Evolutionary conservation across 2,888 invertebrate genomes (phyloP).

Genomic region (Drosophila meridiana): DNA sequence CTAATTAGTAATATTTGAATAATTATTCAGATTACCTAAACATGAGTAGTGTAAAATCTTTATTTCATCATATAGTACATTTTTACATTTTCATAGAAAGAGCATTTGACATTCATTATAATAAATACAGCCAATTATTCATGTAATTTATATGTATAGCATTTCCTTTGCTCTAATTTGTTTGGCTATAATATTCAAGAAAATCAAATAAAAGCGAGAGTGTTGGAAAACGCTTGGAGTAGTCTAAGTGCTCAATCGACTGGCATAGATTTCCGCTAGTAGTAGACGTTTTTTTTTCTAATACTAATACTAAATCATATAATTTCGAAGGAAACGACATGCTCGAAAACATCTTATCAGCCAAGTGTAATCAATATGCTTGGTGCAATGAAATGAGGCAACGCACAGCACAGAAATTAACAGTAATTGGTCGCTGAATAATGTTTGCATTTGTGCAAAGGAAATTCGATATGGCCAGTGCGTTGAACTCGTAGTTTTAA

Average conservation of each 20-base stretch:
- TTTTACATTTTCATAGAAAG: not conserved
- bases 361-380: conserved; percentile 36
- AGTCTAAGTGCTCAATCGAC: conserved; percentile 33
- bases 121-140: not conserved
- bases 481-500: conserved; percentile 1
- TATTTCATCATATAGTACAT: not conserved
- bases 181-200: conserved; percentile 12
- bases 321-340: conserved; percentile 32
- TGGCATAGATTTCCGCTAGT: conserved; percentile 32
- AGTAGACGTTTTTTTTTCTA: not conserved
- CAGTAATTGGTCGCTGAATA: conserved; percentile 15
- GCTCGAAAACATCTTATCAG: conserved; percentile 26
- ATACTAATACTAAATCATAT: conserved; percentile 10
- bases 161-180: conserved; percentile 6
- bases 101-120: not conserved
- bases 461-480: not conserved
- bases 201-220: conserved; percentile 29
- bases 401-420: conserved; percentile 17
- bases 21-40: too few relatives aligned
- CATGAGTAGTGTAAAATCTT: not conserved
- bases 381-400: not conserved
- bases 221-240: conserved; percentile 9
- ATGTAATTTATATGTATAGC: conserved; percentile 7
- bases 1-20: not conserved
- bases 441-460: conserved; percentile 4